Evolutionary conservation across 2,113 vertebrate genomes (phyloP).

Genomic region (Ptilorrhoa leucosticta): DNA sequence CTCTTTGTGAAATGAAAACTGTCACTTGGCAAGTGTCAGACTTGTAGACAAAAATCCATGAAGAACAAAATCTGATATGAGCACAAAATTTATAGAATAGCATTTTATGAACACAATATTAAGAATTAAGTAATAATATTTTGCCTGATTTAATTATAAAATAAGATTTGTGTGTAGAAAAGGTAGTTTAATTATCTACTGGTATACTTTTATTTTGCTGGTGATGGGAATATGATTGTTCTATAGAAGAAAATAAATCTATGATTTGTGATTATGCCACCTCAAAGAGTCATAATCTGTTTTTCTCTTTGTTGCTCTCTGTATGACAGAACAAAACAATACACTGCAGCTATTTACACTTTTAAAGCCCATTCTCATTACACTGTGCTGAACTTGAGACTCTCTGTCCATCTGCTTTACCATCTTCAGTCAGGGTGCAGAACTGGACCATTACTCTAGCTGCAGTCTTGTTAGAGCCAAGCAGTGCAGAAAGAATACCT

Average conservation of each 20-base stretch:
- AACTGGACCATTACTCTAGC: not conserved
- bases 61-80: not conserved
- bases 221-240: not conserved
- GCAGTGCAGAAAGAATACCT: not conserved
- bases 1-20: not conserved
- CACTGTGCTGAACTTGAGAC: not conserved
- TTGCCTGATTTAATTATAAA: not conserved
- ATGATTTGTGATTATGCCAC: not conserved
- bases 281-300: not conserved
- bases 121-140: not conserved
- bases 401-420: not conserved
- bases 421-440: not conserved
- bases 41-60: not conserved
- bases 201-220: not conserved
- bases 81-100: not conserved
- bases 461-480: not conserved
- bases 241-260: not conserved
- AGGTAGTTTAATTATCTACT: not conserved
- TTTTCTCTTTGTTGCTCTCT: not conserved
- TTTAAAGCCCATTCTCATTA: not conserved
- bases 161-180: not conserved
- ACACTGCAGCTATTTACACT: not conserved
- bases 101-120: not conserved
- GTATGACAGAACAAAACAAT: not conserved
- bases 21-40: not conserved